Conservation (phyloP, 2,888 invertebrate genomes). For the Orthosia gracilis region DNA sequence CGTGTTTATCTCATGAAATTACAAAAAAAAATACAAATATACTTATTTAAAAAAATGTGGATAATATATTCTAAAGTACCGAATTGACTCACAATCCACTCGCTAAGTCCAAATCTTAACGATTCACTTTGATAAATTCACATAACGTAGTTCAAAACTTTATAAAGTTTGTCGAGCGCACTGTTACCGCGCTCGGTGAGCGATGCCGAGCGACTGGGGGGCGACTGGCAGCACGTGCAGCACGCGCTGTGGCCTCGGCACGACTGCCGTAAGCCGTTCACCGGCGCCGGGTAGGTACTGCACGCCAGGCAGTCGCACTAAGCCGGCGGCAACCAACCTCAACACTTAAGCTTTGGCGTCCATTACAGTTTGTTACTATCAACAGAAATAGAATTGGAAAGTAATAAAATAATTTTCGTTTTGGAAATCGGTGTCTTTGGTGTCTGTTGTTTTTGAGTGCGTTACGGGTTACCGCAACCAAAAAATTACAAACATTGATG, state of each 20-base stretch:
- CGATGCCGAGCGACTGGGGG: not conserved
- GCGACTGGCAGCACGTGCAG: conserved; percentile 9
- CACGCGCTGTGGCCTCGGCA: conserved; percentile 29
- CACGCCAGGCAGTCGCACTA: too few relatives aligned
- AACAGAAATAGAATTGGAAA: too few relatives aligned
- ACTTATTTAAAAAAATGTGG: not conserved
- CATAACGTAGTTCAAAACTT: conserved; percentile 21
- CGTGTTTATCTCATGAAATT: not conserved
- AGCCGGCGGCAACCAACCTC: not conserved
- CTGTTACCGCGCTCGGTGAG: not conserved
- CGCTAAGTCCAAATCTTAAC: not conserved
- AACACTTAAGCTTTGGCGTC: too few relatives aligned
- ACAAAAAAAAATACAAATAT: not conserved
- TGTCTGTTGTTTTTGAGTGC: too few relatives aligned
- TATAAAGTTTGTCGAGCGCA: conserved; percentile 37
- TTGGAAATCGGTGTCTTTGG: too few relatives aligned
- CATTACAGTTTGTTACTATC: too few relatives aligned
- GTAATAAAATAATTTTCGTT: too few relatives aligned
- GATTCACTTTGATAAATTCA: conserved; percentile 12
- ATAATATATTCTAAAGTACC: not conserved
- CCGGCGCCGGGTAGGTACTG: not conserved
- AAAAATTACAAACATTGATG: too few relatives aligned
- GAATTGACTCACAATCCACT: conserved; percentile 26
- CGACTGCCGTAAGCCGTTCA: conserved; percentile 35
- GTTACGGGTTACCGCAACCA: too few relatives aligned